Evolutionary conservation across 2,113 vertebrate species (phyloP).

Genomic region (Phyllostomus discolor): DNA sequence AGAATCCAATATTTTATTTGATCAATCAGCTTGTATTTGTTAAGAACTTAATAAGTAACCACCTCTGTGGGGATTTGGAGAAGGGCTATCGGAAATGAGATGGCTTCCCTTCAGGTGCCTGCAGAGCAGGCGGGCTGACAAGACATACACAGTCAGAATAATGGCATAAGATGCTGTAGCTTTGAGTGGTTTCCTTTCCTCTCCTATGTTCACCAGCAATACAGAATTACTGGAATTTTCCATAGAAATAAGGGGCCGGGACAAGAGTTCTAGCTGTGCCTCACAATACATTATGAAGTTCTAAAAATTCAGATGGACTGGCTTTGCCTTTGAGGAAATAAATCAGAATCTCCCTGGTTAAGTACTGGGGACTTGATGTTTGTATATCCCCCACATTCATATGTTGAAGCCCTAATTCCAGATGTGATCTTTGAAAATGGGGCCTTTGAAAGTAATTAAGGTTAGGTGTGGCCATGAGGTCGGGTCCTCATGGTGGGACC

Average conservation of each 20-base stretch:
- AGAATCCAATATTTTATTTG: constrained; percentile 10
- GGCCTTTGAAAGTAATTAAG: not conserved
- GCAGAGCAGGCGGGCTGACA: not conserved
- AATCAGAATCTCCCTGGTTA: not conserved
- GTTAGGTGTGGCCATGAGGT: not conserved
- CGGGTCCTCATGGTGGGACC: not conserved
- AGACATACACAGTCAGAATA: not conserved
- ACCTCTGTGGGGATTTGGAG: not conserved
- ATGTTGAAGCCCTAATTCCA: not conserved
- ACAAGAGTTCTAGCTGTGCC: not conserved
- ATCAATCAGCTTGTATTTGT: constrained; percentile 36
- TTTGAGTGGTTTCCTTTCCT: not conserved
- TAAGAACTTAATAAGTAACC: constrained; percentile 15
- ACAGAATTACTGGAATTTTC: not conserved
- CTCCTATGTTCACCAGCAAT: not conserved
- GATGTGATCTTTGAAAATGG: not conserved
- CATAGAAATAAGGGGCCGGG: not conserved
- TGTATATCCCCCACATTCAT: not conserved
- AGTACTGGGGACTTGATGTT: not conserved
- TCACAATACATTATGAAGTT: not conserved
- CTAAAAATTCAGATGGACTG: not conserved
- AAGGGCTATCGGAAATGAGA: not conserved
- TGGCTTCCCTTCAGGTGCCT: not conserved
- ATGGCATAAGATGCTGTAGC: not conserved
- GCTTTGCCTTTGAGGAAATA: not conserved